phyloP scores from a whole-genome alignment of 2,888 invertebrate species.

The Watsonalla cultraria region DNA sequence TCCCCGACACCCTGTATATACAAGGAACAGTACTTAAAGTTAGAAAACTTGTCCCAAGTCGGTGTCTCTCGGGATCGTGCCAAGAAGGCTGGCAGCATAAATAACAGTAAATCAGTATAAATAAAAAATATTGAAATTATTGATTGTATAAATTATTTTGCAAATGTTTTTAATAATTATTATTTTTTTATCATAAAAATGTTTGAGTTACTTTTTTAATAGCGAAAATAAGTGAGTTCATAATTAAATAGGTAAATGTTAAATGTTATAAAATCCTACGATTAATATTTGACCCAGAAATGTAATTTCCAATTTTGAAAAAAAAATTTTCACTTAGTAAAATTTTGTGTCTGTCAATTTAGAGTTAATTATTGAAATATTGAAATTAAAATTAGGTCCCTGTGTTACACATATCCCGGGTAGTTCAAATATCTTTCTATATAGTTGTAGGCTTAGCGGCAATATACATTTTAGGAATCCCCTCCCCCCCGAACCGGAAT shows the following conservation, averaged over 20 bases:
- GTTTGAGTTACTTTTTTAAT: neutral
- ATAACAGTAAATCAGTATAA: too few relatives aligned
- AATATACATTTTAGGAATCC: slow-evolving; percentile 25
- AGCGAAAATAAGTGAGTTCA: neutral
- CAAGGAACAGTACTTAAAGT: too few relatives aligned
- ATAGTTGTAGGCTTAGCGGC: slow-evolving; percentile 24
- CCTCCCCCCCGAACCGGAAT: slow-evolving; percentile 2
- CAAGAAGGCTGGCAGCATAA: too few relatives aligned
- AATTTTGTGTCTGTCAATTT: slow-evolving; percentile 46
- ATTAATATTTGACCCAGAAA: slow-evolving; percentile 2
- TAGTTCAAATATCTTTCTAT: slow-evolving; percentile 39
- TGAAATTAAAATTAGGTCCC: slow-evolving; percentile 5
- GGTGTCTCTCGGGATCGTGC: too few relatives aligned
- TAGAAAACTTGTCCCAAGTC: too few relatives aligned
- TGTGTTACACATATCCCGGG: slow-evolving; percentile 19
- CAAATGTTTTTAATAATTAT: too few relatives aligned
- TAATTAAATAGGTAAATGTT: neutral
- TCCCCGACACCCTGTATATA: too few relatives aligned
- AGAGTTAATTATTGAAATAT: slow-evolving; percentile 35
- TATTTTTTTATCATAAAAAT: too few relatives aligned
- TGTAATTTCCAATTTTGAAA: slow-evolving; percentile 8
- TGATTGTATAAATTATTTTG: too few relatives aligned
- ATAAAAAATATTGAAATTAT: too few relatives aligned
- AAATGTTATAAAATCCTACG: neutral
- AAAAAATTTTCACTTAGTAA: slow-evolving; percentile 11